These are phyloP conservation scores for Kuschelorhynchus macadamiae DNA, from an alignment of 2,888 invertebrate species.

Conservation along the genomic window DNA sequence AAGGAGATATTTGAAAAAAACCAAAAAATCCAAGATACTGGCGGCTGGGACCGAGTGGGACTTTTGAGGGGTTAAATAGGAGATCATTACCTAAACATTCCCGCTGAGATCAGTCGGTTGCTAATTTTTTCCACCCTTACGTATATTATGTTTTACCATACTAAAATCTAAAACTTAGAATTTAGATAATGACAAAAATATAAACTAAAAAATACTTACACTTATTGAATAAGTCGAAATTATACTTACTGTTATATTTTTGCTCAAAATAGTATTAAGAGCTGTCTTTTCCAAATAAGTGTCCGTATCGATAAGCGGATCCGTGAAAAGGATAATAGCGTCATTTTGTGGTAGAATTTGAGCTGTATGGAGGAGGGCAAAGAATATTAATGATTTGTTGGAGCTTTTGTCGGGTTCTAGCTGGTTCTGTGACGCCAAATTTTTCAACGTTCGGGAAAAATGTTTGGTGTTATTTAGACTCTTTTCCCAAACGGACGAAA, in stretches of 20 bases:
- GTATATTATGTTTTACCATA: too few relatives aligned
- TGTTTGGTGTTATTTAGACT: constrained; percentile 48
- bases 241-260: constrained; percentile 68
- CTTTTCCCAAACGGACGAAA: constrained; percentile 55
- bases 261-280: constrained; percentile 67
- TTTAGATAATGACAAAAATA: too few relatives aligned
- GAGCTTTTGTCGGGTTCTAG: constrained; percentile 30
- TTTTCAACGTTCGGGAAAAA: constrained; percentile 49
- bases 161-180: too few relatives aligned
- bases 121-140: too few relatives aligned
- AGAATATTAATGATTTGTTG: constrained; percentile 72
- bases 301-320: constrained; percentile 71
- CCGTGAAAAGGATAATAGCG: constrained; percentile 75
- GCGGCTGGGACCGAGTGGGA: too few relatives aligned
- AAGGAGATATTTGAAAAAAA: too few relatives aligned
- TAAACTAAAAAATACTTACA: too few relatives aligned
- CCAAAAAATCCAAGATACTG: too few relatives aligned
- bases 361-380: constrained; percentile 74
- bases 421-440: constrained; percentile 21
- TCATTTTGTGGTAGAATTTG: constrained; percentile 76
- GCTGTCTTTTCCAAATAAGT: constrained; percentile 69
- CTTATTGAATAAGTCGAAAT: too few relatives aligned
- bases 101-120: too few relatives aligned
- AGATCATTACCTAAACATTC: too few relatives aligned
- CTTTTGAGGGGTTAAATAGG: too few relatives aligned